Percentiles rank a stretch among this genome's conserved stretches.
These are phyloP conservation scores for Pseudoatta argentina DNA, from an alignment of 1,140 invertebrate genomes.

Conservation along the genomic window DNA sequence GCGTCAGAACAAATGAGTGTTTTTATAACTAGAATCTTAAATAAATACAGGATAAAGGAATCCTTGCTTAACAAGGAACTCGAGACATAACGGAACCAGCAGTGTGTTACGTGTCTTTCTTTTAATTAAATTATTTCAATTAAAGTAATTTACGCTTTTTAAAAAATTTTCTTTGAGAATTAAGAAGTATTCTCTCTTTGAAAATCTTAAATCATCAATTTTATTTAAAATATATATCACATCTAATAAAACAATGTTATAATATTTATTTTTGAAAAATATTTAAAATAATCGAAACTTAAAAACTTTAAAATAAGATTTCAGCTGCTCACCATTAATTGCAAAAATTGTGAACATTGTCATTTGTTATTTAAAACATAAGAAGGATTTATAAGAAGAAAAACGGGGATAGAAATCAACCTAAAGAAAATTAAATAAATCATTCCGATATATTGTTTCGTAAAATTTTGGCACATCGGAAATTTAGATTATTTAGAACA, in stretches of 20 bases:
- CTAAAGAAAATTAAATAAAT: conserved; percentile 9
- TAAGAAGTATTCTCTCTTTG: background rate
- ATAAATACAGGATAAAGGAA: too few species aligned
- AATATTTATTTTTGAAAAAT: background rate
- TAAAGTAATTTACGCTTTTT: background rate
- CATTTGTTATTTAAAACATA: background rate
- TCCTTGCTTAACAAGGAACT: too few species aligned
- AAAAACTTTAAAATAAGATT: background rate
- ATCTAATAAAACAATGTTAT: background rate
- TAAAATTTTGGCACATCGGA: background rate
- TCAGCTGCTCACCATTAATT: background rate
- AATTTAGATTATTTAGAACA: background rate
- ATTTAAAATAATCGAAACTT: background rate
- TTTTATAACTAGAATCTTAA: too few species aligned
- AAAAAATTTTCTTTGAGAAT: background rate
- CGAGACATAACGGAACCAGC: too few species aligned
- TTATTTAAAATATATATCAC: background rate
- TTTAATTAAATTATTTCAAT: background rate
- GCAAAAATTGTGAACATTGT: background rate
- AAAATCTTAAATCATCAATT: background rate
- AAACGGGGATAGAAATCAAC: background rate
- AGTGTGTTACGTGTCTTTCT: too few species aligned
- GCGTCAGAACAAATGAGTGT: too few species aligned
- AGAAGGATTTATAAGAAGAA: background rate
- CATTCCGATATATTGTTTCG: background rate